Base-by-base conservation (phyloP, 92 coral and sea anemone species). In the Plumapathes pennacea region DNA sequence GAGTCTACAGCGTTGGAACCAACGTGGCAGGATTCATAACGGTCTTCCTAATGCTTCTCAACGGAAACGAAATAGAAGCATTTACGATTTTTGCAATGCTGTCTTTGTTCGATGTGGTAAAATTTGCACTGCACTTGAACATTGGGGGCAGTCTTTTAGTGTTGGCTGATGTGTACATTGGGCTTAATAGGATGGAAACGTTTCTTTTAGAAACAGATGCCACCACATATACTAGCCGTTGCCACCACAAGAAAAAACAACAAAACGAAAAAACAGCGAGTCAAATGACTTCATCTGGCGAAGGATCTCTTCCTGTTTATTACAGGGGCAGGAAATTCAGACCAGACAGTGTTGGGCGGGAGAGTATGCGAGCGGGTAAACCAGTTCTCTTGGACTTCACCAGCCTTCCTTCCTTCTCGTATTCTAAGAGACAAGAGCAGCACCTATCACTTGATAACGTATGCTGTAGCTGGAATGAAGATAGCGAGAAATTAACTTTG, bases 181-280 rank as follows among this genome's bases (percentile, higher is more conserved):
- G 89, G 3, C 57, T 81, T 5, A 58, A 69, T 8, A 61, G 89
- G 25, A 77, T 87, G 26, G 81, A 87, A 63, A 58, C 60, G 1
- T 87, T 87, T 31, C 72, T n/a, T n/a, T n/a, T 87, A n/a, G 86
- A 87, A 63, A 67, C 66, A 24, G 88, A 77, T 39, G 95, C 82
- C 23, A 39, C 80, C 23, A 72, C 71, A 0, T 73, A 77, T 20
- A 36, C 71, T 10, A 67, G 71, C 14, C 44, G 38, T 52, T 71
- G 60, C 21, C 69, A 76, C 58, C 55, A 54, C 36, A 53, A 57
- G n/a, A 71, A 60, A 40, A 44, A 77, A 34, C 75, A 73, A 21
- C 82, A 74, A 46, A 54, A 72, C 0, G 73, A 80, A 46, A n/a
- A n/a, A n/a, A n/a, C n/a, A n/a, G n/a, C n/a, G n/a, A n/a, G n/a